Conservation (phyloP, 2,113 vertebrate species). For the Motacilla alba region DNA sequence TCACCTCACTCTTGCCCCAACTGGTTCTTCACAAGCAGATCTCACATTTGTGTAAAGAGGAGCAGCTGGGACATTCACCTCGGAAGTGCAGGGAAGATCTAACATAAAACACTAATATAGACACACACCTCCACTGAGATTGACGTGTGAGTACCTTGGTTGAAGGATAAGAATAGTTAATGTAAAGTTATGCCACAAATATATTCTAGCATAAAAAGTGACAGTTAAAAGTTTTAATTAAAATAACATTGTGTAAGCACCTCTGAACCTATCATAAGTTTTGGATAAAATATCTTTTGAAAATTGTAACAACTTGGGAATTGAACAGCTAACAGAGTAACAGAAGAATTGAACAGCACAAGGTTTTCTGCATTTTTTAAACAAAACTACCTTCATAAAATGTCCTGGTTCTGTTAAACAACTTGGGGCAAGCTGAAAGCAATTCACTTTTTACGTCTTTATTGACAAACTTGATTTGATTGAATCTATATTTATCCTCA, state of each 20-base stretch:
- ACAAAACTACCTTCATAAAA: not conserved
- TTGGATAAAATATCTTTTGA: not conserved
- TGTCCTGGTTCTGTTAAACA: not conserved
- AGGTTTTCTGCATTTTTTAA: not conserved
- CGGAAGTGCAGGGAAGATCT: not conserved
- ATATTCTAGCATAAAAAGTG: not conserved
- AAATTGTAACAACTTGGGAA: not conserved
- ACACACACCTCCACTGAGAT: not conserved
- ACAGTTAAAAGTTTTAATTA: not conserved
- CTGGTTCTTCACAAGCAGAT: not conserved
- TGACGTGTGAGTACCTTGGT: not conserved
- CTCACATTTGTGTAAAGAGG: not conserved
- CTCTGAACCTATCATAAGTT: not conserved
- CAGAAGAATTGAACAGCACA: not conserved
- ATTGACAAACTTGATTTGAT: constrained; percentile 70
- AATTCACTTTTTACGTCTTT: constrained; percentile 50
- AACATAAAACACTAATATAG: not conserved
- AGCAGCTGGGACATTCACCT: not conserved
- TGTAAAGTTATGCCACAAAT: not conserved
- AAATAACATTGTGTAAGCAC: not conserved
- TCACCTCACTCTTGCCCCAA: not conserved
- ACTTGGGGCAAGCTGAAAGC: not conserved
- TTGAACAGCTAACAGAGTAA: not conserved
- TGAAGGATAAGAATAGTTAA: not conserved
- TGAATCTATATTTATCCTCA: constrained; percentile 70